Evolutionary conservation across 2,113 vertebrate species (phyloP), one percentile per base, ranked within the genome.

Genomic region (Toxotes jaculatrix): DNA sequence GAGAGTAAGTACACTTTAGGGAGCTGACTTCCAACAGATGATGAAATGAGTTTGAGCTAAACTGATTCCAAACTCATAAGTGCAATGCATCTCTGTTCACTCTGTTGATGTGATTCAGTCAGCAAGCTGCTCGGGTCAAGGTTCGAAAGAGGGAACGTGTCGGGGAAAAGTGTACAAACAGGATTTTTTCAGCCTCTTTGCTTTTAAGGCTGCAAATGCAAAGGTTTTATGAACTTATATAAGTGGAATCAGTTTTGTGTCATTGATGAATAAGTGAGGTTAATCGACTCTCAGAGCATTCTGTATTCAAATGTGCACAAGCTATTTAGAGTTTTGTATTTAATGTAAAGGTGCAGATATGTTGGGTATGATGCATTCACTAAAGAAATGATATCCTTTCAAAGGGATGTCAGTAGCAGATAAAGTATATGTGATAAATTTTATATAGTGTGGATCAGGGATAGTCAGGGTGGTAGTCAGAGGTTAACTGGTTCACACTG

Each of bases 21-120:
- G 81, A 85, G 72, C 71, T 23, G 42, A 72, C 74, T 85, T 87
- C 74, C 84, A 32, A 62, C 60, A 47, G 83, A 72, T 81, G 85
- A 88, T 91, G 79, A 90, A 92, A 87, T 83, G 78, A 81, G 57
- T 84, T 79, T 65, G 80, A 84, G 85, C n/a, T 90, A 83, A 92
- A 88, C 73, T 82, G 53, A 91, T 88, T 89, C 77, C 43, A 66
- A 86, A 77, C 53, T 83, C 77, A 79, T 70, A 66, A 87, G 67
- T 63, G 57, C 14, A 53, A 55, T 57, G 79, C 47, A 51, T 84
- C 87, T 76, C 65, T 64, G 79, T 76, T 88, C 45, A 49, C 53
- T 73, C 59, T 27, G 34, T 12, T 66, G 40, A 42, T 38, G 74
- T 51, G 77, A 87, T 88, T 66, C 3, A 36, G 70, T 87, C 88